A percentile compares a stretch with the other conserved stretches of the same genome.
phyloP scores from a whole-genome alignment of 2,797 vertebrate species.

The Zenarchopterus dispar region DNA sequence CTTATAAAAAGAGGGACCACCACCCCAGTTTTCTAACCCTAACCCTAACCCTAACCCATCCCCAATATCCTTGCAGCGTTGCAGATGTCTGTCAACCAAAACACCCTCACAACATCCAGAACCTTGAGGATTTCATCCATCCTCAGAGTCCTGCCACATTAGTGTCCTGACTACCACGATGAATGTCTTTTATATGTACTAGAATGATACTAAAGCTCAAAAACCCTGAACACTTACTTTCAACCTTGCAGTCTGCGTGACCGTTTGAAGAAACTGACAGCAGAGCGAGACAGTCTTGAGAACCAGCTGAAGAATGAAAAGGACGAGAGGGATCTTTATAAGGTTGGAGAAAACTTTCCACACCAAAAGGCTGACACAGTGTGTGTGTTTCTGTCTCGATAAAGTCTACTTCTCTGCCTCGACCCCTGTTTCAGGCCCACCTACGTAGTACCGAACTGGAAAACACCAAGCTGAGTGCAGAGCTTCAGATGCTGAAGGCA shows the following conservation, averaged over 20 bases:
- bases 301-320: constrained; percentile 93
- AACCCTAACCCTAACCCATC: too few relatives aligned
- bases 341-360: constrained; percentile 77
- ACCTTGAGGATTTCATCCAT: too few relatives aligned
- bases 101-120: too few relatives aligned
- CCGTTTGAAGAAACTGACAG: constrained; percentile 88
- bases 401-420: neutral
- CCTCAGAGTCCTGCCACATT: too few relatives aligned
- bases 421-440: constrained; percentile 82
- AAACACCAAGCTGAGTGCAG: constrained; percentile 94
- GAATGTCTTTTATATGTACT: neutral
- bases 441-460: constrained; percentile 97
- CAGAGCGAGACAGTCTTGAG: constrained; percentile 90
- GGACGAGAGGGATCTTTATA: constrained; percentile 95
- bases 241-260: constrained; percentile 85
- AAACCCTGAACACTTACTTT: neutral
- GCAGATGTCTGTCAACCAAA: too few relatives aligned
- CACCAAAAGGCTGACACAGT: too few relatives aligned
- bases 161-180: too few relatives aligned
- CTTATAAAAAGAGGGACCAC: too few relatives aligned
- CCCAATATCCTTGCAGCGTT: too few relatives aligned
- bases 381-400: neutral
- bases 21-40: too few relatives aligned
- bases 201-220: neutral
- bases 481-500: constrained; percentile 95